These are phyloP conservation scores for Nomada hirtipes DNA, from an alignment of 2,888 invertebrate species.

Conservation along the genomic window DNA sequence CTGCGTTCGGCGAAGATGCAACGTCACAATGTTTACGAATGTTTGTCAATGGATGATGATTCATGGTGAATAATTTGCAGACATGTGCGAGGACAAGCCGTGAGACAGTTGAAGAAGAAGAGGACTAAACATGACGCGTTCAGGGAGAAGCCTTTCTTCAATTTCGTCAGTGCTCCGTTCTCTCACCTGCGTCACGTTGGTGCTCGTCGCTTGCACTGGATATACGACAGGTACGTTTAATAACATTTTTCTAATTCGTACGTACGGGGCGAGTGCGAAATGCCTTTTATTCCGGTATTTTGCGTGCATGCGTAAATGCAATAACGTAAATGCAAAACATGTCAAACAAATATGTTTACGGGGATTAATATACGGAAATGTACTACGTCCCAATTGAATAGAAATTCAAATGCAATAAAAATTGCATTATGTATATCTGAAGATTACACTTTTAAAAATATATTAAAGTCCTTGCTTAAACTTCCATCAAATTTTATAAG, in stretches of 20 bases:
- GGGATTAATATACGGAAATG: no score
- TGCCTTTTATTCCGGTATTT: no score
- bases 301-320: no score
- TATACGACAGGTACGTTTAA: slow-evolving; percentile 52
- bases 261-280: no score
- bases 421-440: no score
- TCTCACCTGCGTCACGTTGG: slow-evolving; percentile 16
- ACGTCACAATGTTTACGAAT: slow-evolving; percentile 42
- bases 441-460: no score
- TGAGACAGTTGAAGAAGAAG: slow-evolving; percentile 53
- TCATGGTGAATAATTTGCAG: slow-evolving; percentile 67
- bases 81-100: slow-evolving; percentile 58
- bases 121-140: slow-evolving; percentile 56
- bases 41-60: slow-evolving; percentile 35
- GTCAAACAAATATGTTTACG: no score
- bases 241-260: neutral
- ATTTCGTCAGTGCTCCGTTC: slow-evolving; percentile 12
- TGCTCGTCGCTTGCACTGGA: slow-evolving; percentile 31
- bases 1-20: slow-evolving; percentile 42
- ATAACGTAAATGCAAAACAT: no score
- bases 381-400: no score
- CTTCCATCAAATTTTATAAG: no score
- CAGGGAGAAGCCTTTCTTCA: slow-evolving; percentile 32
- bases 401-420: no score
- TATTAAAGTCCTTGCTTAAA: no score